Base-by-base conservation (phyloP, 2,113 vertebrate genomes). In the Centropus unirufus region DNA sequence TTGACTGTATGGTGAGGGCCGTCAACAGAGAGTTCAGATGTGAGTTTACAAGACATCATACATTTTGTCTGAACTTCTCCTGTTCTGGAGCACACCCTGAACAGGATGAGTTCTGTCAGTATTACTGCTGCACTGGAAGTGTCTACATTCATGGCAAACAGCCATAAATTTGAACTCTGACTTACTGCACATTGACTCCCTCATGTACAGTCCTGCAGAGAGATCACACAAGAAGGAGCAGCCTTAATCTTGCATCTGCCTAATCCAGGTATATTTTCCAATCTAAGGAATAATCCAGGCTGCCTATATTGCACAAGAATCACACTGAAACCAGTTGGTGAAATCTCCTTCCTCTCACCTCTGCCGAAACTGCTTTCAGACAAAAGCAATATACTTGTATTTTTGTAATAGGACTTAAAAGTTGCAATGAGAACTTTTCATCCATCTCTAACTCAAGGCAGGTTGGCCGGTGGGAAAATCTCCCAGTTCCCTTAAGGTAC, bases 41-140 rank as follows among this genome's bases (percentile, higher is more conserved):
- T 10, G 83, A 76, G 13, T 42, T 79, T 59, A 63, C n/a, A 61
- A 61, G 57, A 82, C 44, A 3, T 62, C n/a, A 8, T 49, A 52
- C 21, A 46, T 24, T 23, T 47, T 52, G 58, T 16, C 12, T 2
- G 27, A 79, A 29, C 51, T 52, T 49, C 62, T 55, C 36, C 44
- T 44, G 52, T 3, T 3, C 19, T 32, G 5, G 9, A 79, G 51
- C 4, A 0, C 0, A 0, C 29, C 27, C 47, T 12, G 86, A 42
- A 16, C 4, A 5, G 66, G 57, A 29, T 9, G 46, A 83, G 42
- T 26, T 90, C 57, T 27, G 20, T 7, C 12, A 14, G 29, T 7
- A 1, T 58, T 73, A 52, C 16, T 57, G 76, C 64, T 54, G 58
- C 2, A 1, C 70, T 78, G 86, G 51, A 78, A 76, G 58, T 6